A percentile compares a stretch with the other conserved stretches of the same genome.
Evolutionary conservation across 2,888 invertebrate species (phyloP).

Genomic region (Zaprionus obscuricornis): DNA sequence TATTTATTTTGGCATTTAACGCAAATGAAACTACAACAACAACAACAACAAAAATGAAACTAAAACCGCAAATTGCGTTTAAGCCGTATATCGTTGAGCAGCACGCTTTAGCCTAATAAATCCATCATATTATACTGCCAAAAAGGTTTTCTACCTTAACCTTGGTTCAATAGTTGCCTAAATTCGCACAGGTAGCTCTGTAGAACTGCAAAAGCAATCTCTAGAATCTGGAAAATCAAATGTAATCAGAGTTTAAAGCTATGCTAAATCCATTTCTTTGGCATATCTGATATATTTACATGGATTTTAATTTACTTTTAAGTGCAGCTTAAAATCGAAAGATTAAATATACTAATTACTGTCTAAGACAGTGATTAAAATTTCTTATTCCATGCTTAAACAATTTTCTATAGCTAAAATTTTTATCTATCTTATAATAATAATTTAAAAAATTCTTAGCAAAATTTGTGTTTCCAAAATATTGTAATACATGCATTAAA

Average conservation of each 20-base stretch:
- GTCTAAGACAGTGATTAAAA: too few species aligned
- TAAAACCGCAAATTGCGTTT: slow-evolving; percentile 63
- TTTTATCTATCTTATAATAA: too few species aligned
- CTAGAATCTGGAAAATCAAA: too few species aligned
- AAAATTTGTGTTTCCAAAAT: too few species aligned
- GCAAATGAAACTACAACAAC: slow-evolving; percentile 41
- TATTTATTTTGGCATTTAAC: slow-evolving; percentile 56
- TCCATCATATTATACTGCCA: slow-evolving; percentile 54
- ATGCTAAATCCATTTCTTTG: neutral
- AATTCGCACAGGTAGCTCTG: too few species aligned
- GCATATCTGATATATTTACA: slow-evolving; percentile 45
- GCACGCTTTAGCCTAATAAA: slow-evolving; percentile 61
- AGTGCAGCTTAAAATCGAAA: too few species aligned
- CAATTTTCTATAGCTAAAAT: too few species aligned
- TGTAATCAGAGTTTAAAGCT: slow-evolving; percentile 37
- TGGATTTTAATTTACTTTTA: slow-evolving; percentile 44
- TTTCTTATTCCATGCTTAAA: too few species aligned
- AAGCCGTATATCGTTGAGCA: slow-evolving; percentile 48
- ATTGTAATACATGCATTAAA: slow-evolving; percentile 20
- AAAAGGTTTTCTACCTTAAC: slow-evolving; percentile 28
- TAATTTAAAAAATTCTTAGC: too few species aligned
- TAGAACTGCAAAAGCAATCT: too few species aligned
- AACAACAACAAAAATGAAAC: slow-evolving; percentile 29
- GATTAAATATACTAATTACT: too few species aligned
- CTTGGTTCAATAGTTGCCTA: slow-evolving; percentile 13